Evolutionary conservation across 2,888 invertebrate genomes (phyloP), one percentile per base, ranked within the genome.

Genomic region (Ceramica pisi): DNA sequence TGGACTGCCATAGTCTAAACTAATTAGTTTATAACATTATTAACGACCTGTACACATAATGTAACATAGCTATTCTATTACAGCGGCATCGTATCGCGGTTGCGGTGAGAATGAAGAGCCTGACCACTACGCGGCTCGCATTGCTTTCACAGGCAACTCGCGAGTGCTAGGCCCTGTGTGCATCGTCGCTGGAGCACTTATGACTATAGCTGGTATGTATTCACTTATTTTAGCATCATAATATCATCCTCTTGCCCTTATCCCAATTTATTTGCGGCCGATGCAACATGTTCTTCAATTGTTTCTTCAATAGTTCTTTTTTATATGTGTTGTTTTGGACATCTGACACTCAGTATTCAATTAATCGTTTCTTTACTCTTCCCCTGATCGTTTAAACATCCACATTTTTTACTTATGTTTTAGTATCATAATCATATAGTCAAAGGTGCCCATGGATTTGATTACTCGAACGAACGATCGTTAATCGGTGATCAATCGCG

Each of bases 51-150:
- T 16, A n/a, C 50, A 59, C 8, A 21, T 56, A 66, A 60, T 60
- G 1, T 44, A 67, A 62, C 21, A 31, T 50, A 56, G 14, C 63
- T 35, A n/a, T 65, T 50, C 10, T 64, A 62, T 85, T 89, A 41
- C 96, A 97, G 97, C 97, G 91, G 97, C 97, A 61, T 97, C 97
- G 46, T 98, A 97, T 91, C 96, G 97, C 75, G 97, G 97, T 69
- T 97, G 97, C 67, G 97, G 97, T 60, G 97, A 97, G 87, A 97
- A 97, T 88, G 97, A 98, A 90, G 97, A 97, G 88, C 97, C 97
- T 2, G 97, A 97, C 88, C 97, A 97, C 89, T 97, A 97, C 88
- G 97, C 97, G 60, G 97, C 97, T 53, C 94, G 98, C 78, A 97
- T 97, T 86, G 97, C 97, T 48, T 97, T 97, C 91, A 97, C 97